Percentiles rank a stretch among this genome's conserved stretches.
Evolutionary conservation across 1,140 invertebrate species (phyloP).

Genomic region (Euwallacea fornicatus): DNA sequence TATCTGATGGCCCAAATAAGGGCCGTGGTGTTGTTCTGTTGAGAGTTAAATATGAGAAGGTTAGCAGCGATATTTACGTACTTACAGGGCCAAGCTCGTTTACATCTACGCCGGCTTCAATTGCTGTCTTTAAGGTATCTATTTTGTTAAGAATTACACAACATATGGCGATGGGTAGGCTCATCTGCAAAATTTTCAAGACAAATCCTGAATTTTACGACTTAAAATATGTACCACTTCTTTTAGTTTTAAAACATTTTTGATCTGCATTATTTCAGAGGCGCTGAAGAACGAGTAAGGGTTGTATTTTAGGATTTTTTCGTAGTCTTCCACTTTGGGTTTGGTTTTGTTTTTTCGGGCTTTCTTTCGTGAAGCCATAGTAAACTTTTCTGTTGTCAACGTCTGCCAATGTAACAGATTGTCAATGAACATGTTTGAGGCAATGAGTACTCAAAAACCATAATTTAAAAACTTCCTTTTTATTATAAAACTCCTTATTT

Average conservation of each 20-base stretch:
- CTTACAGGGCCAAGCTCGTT: constrained; percentile 44
- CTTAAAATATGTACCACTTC: constrained; percentile 40
- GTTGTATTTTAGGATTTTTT: constrained; percentile 20
- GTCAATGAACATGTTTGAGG: background rate
- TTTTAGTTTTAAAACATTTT: constrained; percentile 41
- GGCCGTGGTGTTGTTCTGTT: constrained; percentile 48
- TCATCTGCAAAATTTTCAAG: constrained; percentile 38
- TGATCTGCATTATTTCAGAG: constrained; percentile 39
- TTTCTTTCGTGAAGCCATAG: constrained; percentile 22
- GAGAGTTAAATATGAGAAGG: background rate
- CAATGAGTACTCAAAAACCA: background rate
- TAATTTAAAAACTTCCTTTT: constrained; percentile 29
- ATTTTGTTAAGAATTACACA: constrained; percentile 43
- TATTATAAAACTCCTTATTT: constrained; percentile 32
- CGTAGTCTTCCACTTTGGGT: constrained; percentile 8
- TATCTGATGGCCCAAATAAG: constrained; percentile 52
- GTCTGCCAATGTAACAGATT: constrained; percentile 18
- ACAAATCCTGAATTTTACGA: constrained; percentile 11
- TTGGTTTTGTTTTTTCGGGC: constrained; percentile 21
- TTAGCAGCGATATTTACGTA: background rate
- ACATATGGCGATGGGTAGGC: constrained; percentile 41
- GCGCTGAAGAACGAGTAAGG: constrained; percentile 34
- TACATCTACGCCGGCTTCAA: constrained; percentile 42
- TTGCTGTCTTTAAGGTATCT: constrained; percentile 37
- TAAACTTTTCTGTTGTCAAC: constrained; percentile 14